These are phyloP conservation scores for Centropus unirufus DNA, from an alignment of 2,113 vertebrate species.

Conservation along the genomic window DNA sequence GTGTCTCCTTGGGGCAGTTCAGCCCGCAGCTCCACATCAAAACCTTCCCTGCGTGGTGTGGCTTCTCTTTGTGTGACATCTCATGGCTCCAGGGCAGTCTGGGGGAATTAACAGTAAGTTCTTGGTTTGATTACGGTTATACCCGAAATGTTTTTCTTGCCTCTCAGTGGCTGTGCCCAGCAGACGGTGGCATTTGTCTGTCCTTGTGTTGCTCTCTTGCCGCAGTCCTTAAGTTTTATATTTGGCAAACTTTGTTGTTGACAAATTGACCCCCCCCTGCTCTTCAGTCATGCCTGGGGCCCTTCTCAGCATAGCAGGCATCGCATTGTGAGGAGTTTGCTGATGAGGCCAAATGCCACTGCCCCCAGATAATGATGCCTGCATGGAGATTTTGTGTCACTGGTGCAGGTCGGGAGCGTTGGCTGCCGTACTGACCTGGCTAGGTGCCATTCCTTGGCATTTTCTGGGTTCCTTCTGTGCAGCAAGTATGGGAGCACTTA, in stretches of 20 bases:
- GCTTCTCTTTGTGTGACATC: neutral
- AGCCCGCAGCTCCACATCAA: neutral
- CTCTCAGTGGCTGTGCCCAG: neutral
- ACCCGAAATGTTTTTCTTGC: neutral
- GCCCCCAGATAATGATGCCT: neutral
- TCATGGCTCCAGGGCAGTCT: neutral
- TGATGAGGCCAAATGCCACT: neutral
- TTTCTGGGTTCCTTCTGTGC: neutral
- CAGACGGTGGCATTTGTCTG: neutral
- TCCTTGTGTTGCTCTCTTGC: neutral
- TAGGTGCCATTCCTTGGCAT: neutral
- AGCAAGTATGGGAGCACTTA: neutral
- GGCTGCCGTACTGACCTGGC: neutral
- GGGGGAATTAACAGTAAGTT: neutral
- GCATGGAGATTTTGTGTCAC: neutral
- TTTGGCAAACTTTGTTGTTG: neutral
- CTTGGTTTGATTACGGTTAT: neutral
- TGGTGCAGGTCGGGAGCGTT: neutral
- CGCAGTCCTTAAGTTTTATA: neutral
- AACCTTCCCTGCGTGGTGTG: accelerated
- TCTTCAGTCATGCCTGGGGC: accelerated
- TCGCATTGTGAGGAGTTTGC: accelerated
- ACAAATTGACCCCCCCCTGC: neutral
- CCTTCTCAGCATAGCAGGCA: neutral
- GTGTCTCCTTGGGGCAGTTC: accelerated